Conservation (phyloP, 2,888 invertebrate genomes). For the Lasioglossum pauxillum region DNA sequence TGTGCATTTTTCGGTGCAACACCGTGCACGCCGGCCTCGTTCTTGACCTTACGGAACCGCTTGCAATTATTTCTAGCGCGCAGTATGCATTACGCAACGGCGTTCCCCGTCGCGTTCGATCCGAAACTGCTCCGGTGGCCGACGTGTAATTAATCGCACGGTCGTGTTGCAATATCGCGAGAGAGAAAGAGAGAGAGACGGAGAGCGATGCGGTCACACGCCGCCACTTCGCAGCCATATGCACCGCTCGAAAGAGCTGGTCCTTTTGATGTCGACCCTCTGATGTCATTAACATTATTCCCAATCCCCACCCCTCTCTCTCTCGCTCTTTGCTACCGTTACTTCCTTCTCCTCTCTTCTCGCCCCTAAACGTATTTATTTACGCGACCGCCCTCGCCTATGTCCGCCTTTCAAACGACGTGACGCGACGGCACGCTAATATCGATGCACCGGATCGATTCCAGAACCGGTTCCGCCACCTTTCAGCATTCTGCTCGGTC, state of each 20-base stretch:
- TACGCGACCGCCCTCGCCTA: constrained; percentile 6
- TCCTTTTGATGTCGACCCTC: constrained; percentile 76
- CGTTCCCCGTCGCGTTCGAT: constrained; percentile 48
- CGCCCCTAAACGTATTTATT: constrained; percentile 34
- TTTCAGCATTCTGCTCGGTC: not conserved
- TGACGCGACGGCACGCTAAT: not conserved
- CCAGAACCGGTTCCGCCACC: not conserved
- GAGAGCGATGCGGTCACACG: constrained; percentile 52
- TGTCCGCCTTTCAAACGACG: not conserved
- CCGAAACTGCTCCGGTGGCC: constrained; percentile 63
- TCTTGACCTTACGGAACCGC: constrained; percentile 51
- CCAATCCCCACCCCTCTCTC: not conserved
- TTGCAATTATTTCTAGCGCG: constrained; percentile 58
- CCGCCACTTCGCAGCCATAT: constrained; percentile 70
- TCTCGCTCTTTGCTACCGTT: not conserved
- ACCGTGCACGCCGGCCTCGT: constrained; percentile 19
- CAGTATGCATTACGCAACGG: constrained; percentile 58
- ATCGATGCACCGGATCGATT: not conserved
- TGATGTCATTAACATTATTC: constrained; percentile 73
- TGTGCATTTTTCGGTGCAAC: not conserved
- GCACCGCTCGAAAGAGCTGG: constrained; percentile 69
- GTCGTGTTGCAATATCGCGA: constrained; percentile 75
- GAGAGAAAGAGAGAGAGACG: constrained; percentile 40
- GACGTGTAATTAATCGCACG: constrained; percentile 73
- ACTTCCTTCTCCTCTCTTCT: constrained; percentile 11